Base-by-base conservation (phyloP, 2,113 vertebrate species). In the Ellobius talpinus region DNA sequence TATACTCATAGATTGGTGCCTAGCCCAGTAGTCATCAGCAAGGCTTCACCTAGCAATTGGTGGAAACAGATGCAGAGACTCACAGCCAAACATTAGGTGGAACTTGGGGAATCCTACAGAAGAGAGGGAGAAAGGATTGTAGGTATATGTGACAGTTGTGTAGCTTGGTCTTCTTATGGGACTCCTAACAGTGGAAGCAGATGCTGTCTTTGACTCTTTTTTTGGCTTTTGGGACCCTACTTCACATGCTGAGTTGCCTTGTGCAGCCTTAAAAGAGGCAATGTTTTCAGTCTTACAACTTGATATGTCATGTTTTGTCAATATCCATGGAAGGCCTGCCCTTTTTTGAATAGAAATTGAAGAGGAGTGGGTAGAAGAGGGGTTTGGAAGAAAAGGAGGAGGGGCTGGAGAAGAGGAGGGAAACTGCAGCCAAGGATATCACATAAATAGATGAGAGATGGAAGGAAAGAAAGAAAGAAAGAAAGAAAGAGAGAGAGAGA, bases 331-430 rank as follows among this genome's bases (percentile, higher is more conserved):
- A 7, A 72, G 36, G 7, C 36, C 36, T n/a, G 68, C 36, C 16
- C 36, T 72, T n/a, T n/a, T n/a, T 36, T n/a, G 36, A n/a, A 4
- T 72, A 72, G 36, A 72, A 72, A n/a, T 9, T 36, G 7, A 72
- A 19, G 68, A 72, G 7, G 17, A n/a, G 68, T 21, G 68, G 36
- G 21, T 72, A 17, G 36, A 17, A n/a, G 16, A 7, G 16, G 68
- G 17, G 0, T 3, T 3, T 68, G 19, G 36, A 24, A n/a, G n/a
- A n/a, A 21, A n/a, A 19, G 36, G 17, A n/a, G 12, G 17, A n/a
- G 68, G 68, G 16, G 3, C 33, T 72, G 7, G 68, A 24, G 68
- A 8, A 9, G 36, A 72, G 33, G 33, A 70, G 33, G 33, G 70
- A 72, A 72, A n/a, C 17, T 72, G 36, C 17, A 8, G 7, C 7